Percentiles rank a stretch among this genome's conserved stretches.
These are phyloP conservation scores for Proteles cristata DNA, from an alignment of 2,113 vertebrate species.

Conservation along the genomic window DNA sequence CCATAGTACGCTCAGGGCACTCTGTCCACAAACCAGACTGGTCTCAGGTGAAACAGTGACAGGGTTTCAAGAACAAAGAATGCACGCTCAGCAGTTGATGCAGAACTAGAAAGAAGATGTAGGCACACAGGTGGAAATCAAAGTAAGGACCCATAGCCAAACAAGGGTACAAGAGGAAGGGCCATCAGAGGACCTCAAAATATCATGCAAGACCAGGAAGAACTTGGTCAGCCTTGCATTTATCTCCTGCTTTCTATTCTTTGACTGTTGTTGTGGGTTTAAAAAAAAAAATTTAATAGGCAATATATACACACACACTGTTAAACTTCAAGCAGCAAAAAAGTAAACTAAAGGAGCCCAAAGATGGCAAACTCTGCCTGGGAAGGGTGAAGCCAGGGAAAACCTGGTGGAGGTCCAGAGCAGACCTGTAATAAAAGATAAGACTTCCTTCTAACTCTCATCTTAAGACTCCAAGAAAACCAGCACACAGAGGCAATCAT, in stretches of 20 bases:
- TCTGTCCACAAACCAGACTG: neutral
- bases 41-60: neutral
- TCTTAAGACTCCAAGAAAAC: neutral
- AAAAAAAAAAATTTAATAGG: neutral
- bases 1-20: too few relatives aligned
- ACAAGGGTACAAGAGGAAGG: neutral
- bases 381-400: neutral
- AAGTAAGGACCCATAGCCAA: neutral
- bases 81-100: neutral
- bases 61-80: neutral
- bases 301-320: neutral
- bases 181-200: neutral
- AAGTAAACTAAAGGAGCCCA: neutral
- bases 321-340: neutral
- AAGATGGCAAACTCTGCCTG: neutral
- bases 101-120: neutral
- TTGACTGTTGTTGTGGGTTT: neutral
- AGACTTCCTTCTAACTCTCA: neutral
- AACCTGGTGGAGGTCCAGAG: neutral
- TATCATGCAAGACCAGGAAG: neutral
- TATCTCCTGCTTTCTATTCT: neutral
- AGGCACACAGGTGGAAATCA: neutral
- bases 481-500: neutral
- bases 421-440: neutral
- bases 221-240: neutral